Conservation (phyloP, 1,140 invertebrate species). For the Periplaneta americana region DNA sequence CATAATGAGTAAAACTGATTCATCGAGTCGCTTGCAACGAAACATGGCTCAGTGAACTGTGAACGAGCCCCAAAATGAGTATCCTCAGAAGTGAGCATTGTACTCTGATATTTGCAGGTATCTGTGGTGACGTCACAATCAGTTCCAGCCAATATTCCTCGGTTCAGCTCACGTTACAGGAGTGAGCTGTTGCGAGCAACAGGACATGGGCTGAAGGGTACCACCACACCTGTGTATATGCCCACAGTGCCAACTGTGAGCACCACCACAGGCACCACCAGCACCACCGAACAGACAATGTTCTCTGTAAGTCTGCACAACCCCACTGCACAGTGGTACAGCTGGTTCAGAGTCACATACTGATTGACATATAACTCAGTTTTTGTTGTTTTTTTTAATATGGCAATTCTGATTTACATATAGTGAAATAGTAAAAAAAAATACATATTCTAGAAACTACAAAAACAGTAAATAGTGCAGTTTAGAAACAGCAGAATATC, state of each 20-base stretch:
- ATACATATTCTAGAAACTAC: too few relatives aligned
- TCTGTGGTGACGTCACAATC: background rate
- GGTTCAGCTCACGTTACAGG: conserved; percentile 4
- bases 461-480: too few relatives aligned
- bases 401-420: too few relatives aligned
- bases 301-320: background rate
- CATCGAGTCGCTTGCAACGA: too few relatives aligned
- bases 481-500: too few relatives aligned
- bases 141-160: background rate
- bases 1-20: too few relatives aligned
- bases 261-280: background rate
- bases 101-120: background rate
- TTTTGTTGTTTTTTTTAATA: too few relatives aligned
- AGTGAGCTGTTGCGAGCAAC: conserved; percentile 3
- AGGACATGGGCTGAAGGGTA: background rate
- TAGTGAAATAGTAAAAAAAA: too few relatives aligned
- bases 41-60: too few relatives aligned
- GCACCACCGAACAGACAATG: background rate
- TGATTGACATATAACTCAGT: background rate
- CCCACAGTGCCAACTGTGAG: conserved; percentile 4
- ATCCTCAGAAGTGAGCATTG: too few relatives aligned
- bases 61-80: too few relatives aligned
- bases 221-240: background rate
- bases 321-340: background rate
- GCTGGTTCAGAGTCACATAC: background rate